Evolutionary conservation across 30 jellyfish, hydroid and myxozoan species (phyloP).

Genomic region (Aurelia coerulea): DNA sequence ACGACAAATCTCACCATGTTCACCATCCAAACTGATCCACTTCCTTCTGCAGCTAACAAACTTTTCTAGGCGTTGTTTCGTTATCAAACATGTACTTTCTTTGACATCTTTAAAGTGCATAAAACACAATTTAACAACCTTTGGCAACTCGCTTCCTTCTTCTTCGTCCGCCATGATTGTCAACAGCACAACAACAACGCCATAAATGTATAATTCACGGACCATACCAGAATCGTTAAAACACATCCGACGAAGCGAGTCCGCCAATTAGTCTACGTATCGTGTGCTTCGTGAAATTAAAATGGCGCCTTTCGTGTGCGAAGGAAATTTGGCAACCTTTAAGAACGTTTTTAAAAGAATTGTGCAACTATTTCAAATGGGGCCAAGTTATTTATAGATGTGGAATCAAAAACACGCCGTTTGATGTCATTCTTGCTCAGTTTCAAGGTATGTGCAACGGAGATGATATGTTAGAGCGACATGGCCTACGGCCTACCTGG

Average conservation of each 20-base stretch:
- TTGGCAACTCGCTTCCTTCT: constrained; percentile 28
- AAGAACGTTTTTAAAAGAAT: constrained; percentile 11
- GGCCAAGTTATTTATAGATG: constrained; percentile 29
- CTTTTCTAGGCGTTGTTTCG: constrained; percentile 22
- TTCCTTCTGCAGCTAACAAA: constrained; percentile 21
- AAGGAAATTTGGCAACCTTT: constrained; percentile 9
- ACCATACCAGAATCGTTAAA: background rate
- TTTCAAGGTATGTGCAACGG: constrained; percentile 45
- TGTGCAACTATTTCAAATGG: constrained; percentile 38
- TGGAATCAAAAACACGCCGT: constrained; percentile 32
- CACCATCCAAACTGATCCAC: constrained; percentile 59
- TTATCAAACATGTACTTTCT: constrained; percentile 5
- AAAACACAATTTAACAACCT: constrained; percentile 40
- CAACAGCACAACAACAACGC: constrained; percentile 5
- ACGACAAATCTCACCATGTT: constrained; percentile 33
- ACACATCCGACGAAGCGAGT: constrained; percentile 8
- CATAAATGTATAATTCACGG: background rate
- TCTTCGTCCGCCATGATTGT: constrained; percentile 47
- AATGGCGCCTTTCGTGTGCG: constrained; percentile 48
- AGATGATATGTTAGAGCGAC: constrained; percentile 14
- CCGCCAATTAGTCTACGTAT: constrained; percentile 26
- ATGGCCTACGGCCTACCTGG: constrained; percentile 39
- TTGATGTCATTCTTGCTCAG: constrained; percentile 20
- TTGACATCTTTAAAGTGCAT: constrained; percentile 35
- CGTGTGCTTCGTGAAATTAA: constrained; percentile 24